These are phyloP conservation scores for Betta splendens DNA, from an alignment of 2,797 vertebrate species.

Conservation along the genomic window DNA sequence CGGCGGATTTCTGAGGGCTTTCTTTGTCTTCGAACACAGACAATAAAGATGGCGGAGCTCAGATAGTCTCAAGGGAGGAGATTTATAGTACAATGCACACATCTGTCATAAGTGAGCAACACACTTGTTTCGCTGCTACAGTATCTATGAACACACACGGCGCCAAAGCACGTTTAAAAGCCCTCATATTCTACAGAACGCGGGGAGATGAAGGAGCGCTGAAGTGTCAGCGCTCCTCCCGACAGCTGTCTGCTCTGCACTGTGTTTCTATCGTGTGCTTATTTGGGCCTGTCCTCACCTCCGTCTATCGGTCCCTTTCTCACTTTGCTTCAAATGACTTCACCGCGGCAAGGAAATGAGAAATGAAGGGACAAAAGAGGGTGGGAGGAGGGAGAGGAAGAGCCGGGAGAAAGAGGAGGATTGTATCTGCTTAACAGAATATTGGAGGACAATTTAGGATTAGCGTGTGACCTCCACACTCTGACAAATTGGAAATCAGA, in stretches of 20 bases:
- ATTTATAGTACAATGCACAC: slow-evolving; percentile 28
- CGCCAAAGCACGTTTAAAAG: slow-evolving; percentile 36
- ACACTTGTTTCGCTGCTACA: slow-evolving; percentile 11
- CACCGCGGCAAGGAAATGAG: slow-evolving; percentile 62
- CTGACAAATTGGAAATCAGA: slow-evolving; percentile 47
- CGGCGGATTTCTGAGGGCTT: slow-evolving; percentile 11
- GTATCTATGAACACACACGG: slow-evolving; percentile 20
- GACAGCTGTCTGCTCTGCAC: slow-evolving; percentile 39
- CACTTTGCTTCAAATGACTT: slow-evolving; percentile 65
- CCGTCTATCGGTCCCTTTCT: slow-evolving; percentile 63
- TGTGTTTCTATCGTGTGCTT: slow-evolving; percentile 41
- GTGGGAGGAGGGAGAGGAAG: slow-evolving; percentile 24
- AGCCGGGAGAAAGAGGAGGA: slow-evolving; percentile 4
- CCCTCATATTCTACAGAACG: slow-evolving; percentile 25
- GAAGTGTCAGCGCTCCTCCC: slow-evolving; percentile 23
- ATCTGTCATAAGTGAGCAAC: slow-evolving; percentile 32
- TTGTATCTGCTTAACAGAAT: slow-evolving; percentile 54
- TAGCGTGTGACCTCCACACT: slow-evolving; percentile 50
- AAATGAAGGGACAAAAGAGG: slow-evolving; percentile 48
- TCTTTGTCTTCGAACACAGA: slow-evolving; percentile 31
- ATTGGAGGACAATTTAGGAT: slow-evolving; percentile 67
- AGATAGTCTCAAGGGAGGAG: slow-evolving; percentile 28
- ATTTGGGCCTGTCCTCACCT: slow-evolving; percentile 60
- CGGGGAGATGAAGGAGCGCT: slow-evolving; percentile 26
- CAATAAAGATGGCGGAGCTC: slow-evolving; percentile 25